Percentiles rank a stretch among this genome's conserved stretches.
Evolutionary conservation across 2,888 invertebrate genomes (phyloP).

Genomic region (Cerceris ruficornis): DNA sequence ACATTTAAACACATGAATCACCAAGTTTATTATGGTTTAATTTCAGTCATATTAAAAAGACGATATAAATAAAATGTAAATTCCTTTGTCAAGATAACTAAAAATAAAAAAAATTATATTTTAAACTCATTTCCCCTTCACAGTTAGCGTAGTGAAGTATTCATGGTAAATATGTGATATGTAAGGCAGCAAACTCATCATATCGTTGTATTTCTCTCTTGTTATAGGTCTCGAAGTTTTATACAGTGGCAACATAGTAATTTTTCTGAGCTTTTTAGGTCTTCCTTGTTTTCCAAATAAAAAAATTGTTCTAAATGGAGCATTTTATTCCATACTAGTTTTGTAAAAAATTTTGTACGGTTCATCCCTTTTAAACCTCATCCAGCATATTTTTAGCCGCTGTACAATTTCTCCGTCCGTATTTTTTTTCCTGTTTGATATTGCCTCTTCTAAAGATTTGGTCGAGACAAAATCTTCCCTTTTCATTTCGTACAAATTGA

Average conservation of each 20-base stretch:
- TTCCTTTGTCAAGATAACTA: too few species aligned
- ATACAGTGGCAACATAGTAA: conserved; percentile 26
- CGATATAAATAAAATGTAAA: too few species aligned
- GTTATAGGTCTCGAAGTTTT: too few species aligned
- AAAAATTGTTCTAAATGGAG: conserved; percentile 12
- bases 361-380: conserved; percentile 25
- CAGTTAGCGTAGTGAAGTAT: conserved; percentile 23
- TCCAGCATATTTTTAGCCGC: conserved; percentile 24
- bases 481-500: conserved; percentile 5
- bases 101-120: not conserved
- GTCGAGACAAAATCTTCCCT: conserved; percentile 7
- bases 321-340: conserved; percentile 25
- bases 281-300: conserved; percentile 25
- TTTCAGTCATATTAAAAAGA: too few species aligned
- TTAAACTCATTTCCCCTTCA: conserved; percentile 13
- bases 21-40: too few species aligned
- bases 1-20: too few species aligned
- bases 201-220: too few species aligned
- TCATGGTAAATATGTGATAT: conserved; percentile 23
- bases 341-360: conserved; percentile 19
- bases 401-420: conserved; percentile 26
- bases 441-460: conserved; percentile 17
- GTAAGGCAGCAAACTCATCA: conserved; percentile 28
- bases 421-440: conserved; percentile 26
- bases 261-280: conserved; percentile 14